A percentile compares a stretch with the other conserved stretches of the same genome.
phyloP scores from a whole-genome alignment of 2,888 invertebrate genomes.

The Xylota segnis region DNA sequence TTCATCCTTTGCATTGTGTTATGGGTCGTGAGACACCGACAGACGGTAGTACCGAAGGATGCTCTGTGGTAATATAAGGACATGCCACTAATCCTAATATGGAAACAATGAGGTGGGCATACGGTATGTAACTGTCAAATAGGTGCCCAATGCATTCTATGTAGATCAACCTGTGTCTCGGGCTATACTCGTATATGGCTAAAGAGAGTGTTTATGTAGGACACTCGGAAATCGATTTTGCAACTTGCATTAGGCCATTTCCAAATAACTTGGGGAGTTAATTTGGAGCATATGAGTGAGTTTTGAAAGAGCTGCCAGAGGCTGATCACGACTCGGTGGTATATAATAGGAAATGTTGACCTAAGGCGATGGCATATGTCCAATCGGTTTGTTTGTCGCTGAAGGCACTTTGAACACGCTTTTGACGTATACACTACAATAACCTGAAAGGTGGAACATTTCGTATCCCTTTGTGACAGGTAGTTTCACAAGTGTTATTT shows the following conservation, averaged over 20 bases:
- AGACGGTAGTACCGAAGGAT: constrained; percentile 20
- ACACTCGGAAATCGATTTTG: background rate
- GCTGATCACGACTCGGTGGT: background rate
- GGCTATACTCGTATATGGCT: background rate
- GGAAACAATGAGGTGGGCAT: background rate
- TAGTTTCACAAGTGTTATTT: too few relatives aligned
- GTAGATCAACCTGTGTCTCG: background rate
- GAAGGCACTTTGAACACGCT: too few relatives aligned
- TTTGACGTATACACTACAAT: too few relatives aligned
- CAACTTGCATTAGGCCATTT: background rate
- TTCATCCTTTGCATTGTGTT: constrained; percentile 44
- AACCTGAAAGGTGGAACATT: too few relatives aligned
- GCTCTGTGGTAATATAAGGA: constrained; percentile 30
- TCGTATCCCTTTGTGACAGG: too few relatives aligned
- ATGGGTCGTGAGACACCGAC: constrained; percentile 20
- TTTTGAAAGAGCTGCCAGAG: background rate
- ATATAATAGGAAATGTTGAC: background rate
- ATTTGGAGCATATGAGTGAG: background rate
- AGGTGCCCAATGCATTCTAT: background rate
- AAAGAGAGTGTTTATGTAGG: background rate
- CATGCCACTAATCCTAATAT: constrained; percentile 13
- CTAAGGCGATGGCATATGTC: too few relatives aligned
- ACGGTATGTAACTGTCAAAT: background rate
- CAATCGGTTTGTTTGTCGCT: too few relatives aligned
- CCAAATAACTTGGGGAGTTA: background rate